Percentiles rank a stretch among this genome's conserved stretches.
phyloP scores from a whole-genome alignment of 37 sponge, comb jelly and placozoan genomes.

The Bolinopsis microptera region DNA sequence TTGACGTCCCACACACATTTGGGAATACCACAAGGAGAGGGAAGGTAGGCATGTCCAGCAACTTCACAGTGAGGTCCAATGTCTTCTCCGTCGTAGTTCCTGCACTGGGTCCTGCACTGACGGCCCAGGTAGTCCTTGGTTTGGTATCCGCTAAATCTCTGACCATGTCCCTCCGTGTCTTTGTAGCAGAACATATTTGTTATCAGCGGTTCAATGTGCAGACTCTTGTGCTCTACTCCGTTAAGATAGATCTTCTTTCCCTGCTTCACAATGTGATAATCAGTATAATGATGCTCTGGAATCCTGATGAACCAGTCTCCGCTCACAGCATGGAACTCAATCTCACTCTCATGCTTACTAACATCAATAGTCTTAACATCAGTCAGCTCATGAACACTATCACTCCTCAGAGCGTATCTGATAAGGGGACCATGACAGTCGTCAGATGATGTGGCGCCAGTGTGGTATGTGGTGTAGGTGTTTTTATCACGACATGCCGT shows the following conservation, averaged over 20 bases:
- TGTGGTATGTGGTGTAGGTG: constrained; percentile 16
- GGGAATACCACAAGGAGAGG: constrained; percentile 21
- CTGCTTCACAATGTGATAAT: neutral
- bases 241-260: neutral
- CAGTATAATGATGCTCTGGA: neutral
- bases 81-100: neutral
- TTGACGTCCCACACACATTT: constrained; percentile 36
- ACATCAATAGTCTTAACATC: neutral
- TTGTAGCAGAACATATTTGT: constrained; percentile 40
- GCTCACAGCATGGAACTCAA: neutral
- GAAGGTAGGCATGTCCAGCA: neutral
- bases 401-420: neutral
- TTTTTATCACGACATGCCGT: neutral
- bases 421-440: constrained; percentile 8
- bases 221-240: neutral
- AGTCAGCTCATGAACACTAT: neutral
- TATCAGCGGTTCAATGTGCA: neutral
- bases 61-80: constrained; percentile 6
- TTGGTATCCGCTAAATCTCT: neutral
- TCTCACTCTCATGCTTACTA: neutral
- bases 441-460: neutral
- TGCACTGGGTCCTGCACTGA: neutral
- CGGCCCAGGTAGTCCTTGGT: neutral
- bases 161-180: constrained; percentile 31
- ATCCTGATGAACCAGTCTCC: constrained; percentile 41